Evolutionary conservation across 2,888 invertebrate species (phyloP), one percentile per base, ranked within the genome.

Genomic region (Conops quadrifasciatus): DNA sequence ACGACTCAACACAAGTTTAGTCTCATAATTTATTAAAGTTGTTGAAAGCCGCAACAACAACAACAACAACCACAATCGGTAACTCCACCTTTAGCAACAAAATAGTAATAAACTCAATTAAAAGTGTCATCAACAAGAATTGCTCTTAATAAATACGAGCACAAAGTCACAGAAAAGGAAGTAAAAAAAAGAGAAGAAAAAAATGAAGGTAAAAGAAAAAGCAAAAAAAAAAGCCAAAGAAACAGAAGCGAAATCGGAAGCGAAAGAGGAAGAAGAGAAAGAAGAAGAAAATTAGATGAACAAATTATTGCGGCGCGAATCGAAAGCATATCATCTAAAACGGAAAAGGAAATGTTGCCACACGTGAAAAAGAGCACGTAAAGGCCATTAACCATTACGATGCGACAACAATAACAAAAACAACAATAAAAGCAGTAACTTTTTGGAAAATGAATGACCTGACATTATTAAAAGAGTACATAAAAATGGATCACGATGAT

Each of bases 31-130:
- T 53, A 21, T 36, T 36, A 36, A 36, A 36, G 36, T 36, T 36
- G 4, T 24, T 21, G n/a, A 56, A 56, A 36, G 9, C 36, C 36
- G 36, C 36, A 36, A 4, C 24, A 56, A 56, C 53, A 19, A 24
- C 53, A 5, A 56, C 53, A 4, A 36, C 36, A 4, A 36, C 49
- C 15, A 49, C 49, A 7, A 49, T 4, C 15, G 11, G 11, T 4
- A 36, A 36, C 36, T 36, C 5, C 49, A 49, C 1, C 49, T 3
- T 16, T 1, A 49, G 49, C 49, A 53, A 24, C 53, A 21, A 49
- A 49, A 3, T 36, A 36, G 9, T 36, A 49, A 49, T 53, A 58
- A 58, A 58, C 58, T 58, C 28, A 15, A 28, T 58, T 58, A 58
- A 26, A 58, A 58, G 28, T 58, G 58, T 58, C 58, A 3, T 28